Evolutionary conservation across 1,140 invertebrate genomes (phyloP).

Genomic region (Lysiphlebus fabarum): DNA sequence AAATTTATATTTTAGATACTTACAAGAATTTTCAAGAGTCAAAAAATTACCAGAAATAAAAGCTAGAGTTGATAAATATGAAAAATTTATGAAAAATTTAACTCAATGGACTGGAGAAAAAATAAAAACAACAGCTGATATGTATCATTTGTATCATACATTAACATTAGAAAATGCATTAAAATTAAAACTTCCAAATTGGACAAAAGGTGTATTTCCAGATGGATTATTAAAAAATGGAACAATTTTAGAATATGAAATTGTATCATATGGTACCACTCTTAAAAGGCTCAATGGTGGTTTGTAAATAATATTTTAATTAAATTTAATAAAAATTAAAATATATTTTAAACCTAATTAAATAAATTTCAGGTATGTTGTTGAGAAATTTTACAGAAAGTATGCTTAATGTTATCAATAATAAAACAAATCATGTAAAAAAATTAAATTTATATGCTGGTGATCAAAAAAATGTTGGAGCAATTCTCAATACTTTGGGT

Average conservation of each 20-base stretch:
- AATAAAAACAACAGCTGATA: conserved; percentile 50
- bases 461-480: conserved; percentile 70
- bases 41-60: conserved; percentile 45
- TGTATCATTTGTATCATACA: conserved; percentile 56
- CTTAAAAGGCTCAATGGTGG: conserved; percentile 50
- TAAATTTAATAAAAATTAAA: no score
- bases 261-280: conserved; percentile 48
- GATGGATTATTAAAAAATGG: conserved; percentile 52
- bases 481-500: conserved; percentile 62
- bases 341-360: neutral
- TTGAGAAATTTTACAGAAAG: conserved; percentile 57
- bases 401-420: conserved; percentile 41
- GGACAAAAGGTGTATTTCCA: conserved; percentile 50
- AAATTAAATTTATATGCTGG: conserved; percentile 63
- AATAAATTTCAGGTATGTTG: conserved; percentile 43
- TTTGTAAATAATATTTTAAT: conserved; percentile 30
- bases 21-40: conserved; percentile 50
- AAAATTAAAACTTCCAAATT: conserved; percentile 42
- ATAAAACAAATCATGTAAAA: conserved; percentile 34
- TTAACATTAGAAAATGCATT: conserved; percentile 48
- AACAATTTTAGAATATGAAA: conserved; percentile 53
- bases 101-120: conserved; percentile 46
- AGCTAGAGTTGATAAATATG: conserved; percentile 40
- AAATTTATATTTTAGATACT: conserved; percentile 43
- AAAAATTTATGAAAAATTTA: conserved; percentile 44